Conservation (phyloP, 2,797 vertebrate genomes). For the Oreortyx pictus region DNA sequence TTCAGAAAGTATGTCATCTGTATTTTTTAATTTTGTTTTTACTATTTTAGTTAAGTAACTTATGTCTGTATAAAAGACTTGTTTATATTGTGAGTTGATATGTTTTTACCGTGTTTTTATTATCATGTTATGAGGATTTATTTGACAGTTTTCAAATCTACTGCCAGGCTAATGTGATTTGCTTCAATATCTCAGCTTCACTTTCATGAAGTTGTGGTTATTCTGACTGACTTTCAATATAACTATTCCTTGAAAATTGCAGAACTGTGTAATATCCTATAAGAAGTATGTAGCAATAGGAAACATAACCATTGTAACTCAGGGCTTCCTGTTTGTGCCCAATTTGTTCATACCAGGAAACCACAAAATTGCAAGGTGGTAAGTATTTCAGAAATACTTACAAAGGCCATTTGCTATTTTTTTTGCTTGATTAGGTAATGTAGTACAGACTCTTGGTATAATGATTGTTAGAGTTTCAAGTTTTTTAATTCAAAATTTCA, state of each 20-base stretch:
- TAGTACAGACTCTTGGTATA: background rate
- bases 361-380: background rate
- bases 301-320: background rate
- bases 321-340: background rate
- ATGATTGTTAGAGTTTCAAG: background rate
- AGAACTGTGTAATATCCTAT: conserved; percentile 29
- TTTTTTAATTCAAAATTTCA: background rate
- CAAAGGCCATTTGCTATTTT: conserved; percentile 1
- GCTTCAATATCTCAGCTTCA: conserved; percentile 66
- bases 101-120: conserved; percentile 52
- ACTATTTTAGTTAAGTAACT: conserved; percentile 18
- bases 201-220: conserved; percentile 59
- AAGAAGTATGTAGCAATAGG: conserved; percentile 42
- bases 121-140: conserved; percentile 51
- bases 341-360: background rate
- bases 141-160: conserved; percentile 63
- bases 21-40: background rate
- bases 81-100: conserved; percentile 22
- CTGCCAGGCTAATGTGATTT: conserved; percentile 70
- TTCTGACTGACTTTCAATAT: conserved; percentile 65
- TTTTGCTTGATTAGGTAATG: background rate
- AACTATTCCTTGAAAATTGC: conserved; percentile 63
- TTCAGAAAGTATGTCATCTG: background rate
- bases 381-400: conserved; percentile 30
- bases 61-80: conserved; percentile 24